A percentile compares a stretch with the other conserved stretches of the same genome.
phyloP scores from a whole-genome alignment of 2,888 invertebrate species.

The Eristalis arbustorum region DNA sequence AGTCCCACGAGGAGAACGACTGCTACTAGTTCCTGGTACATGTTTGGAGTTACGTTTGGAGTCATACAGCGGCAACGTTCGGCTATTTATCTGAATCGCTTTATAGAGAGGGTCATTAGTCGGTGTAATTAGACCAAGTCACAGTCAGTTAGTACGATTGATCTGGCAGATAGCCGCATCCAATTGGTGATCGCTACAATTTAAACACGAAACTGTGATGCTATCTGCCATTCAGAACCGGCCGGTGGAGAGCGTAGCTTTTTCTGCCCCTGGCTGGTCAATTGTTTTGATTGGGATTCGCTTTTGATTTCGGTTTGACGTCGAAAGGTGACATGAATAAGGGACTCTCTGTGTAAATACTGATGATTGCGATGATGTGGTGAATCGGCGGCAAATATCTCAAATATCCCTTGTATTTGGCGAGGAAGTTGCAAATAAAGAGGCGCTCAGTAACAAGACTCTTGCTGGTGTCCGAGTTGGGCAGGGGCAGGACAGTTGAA shows the following conservation, averaged over 20 bases:
- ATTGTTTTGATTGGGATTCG: neutral
- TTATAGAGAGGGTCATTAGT: conserved; percentile 39
- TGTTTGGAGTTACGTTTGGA: conserved; percentile 22
- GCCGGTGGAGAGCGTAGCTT: neutral
- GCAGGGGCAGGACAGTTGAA: no score
- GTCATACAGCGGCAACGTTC: neutral
- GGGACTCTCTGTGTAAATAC: no score
- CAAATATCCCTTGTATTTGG: no score
- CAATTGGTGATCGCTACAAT: conserved; percentile 34
- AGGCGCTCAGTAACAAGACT: no score
- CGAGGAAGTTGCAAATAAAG: no score
- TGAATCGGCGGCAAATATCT: no score
- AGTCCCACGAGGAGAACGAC: conserved; percentile 15
- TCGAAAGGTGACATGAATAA: neutral
- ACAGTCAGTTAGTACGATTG: conserved; percentile 31
- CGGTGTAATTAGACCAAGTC: conserved; percentile 30
- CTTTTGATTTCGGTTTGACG: neutral
- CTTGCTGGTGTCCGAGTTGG: no score
- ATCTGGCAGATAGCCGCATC: conserved; percentile 26
- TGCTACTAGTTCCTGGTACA: conserved; percentile 34
- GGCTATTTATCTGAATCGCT: conserved; percentile 54
- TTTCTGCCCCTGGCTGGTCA: neutral
- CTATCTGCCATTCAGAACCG: neutral
- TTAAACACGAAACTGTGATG: conserved; percentile 32
- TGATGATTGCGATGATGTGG: no score